Conservation (phyloP, 2,797 vertebrate genomes). For the Myioborus miniatus region DNA sequence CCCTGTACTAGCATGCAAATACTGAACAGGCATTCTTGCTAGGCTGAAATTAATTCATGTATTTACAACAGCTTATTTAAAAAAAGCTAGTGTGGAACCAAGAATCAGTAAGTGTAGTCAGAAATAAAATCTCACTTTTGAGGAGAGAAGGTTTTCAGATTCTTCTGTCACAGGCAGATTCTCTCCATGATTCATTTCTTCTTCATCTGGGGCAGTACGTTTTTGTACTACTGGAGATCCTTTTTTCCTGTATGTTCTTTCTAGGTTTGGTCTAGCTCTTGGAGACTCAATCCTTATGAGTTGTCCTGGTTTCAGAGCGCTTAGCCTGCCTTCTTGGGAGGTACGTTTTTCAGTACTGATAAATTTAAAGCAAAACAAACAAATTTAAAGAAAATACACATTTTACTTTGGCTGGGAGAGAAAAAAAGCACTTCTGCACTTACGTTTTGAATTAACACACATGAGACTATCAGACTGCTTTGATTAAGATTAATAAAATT, state of each 20-base stretch:
- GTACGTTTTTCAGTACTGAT: slow-evolving; percentile 22
- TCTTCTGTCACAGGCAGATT: not conserved
- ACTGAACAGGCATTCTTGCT: not conserved
- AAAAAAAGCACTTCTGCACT: not conserved
- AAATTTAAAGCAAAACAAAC: slow-evolving; percentile 45
- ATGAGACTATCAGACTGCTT: not conserved
- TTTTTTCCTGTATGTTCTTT: slow-evolving; percentile 45
- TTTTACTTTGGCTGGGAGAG: not conserved
- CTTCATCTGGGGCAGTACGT: not conserved
- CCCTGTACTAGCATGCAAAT: not conserved
- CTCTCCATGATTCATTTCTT: not conserved
- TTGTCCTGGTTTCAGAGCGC: slow-evolving; percentile 43
- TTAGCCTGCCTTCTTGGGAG: slow-evolving; percentile 4
- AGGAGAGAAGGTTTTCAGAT: not conserved
- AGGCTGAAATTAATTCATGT: not conserved
- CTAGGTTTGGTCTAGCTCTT: slow-evolving; percentile 69
- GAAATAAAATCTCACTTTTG: slow-evolving; percentile 63
- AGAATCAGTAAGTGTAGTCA: not conserved
- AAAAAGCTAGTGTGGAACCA: not conserved
- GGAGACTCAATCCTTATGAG: slow-evolving; percentile 64
- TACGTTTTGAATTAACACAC: not conserved
- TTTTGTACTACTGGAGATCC: not conserved
- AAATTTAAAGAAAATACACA: not conserved
- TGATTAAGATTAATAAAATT: not conserved
- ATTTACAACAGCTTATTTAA: not conserved